phyloP scores from a whole-genome alignment of 1,140 invertebrate genomes.

The Philotrypesis tridentata region DNA sequence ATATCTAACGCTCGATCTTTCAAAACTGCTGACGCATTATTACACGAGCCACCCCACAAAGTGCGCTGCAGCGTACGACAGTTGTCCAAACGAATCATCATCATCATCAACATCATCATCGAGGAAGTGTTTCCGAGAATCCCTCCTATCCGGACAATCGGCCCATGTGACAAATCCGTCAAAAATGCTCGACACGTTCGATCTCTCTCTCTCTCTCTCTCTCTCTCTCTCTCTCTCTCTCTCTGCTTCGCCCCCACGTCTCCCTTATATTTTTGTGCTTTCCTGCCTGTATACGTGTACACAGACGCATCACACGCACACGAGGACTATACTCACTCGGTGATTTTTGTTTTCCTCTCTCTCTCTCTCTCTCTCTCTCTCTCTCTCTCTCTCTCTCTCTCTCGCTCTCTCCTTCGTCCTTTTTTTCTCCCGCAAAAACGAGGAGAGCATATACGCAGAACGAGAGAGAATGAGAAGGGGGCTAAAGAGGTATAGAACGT shows the following conservation, averaged over 20 bases:
- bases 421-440: slow-evolving; percentile 5
- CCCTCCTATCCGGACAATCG: background rate
- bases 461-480: slow-evolving; percentile 3
- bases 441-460: background rate
- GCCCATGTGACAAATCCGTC: background rate
- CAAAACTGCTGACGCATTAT: slow-evolving; percentile 2
- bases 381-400: too few species aligned
- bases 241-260: too few species aligned
- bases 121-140: background rate
- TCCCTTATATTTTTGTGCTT: background rate
- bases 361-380: too few species aligned
- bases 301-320: too few species aligned
- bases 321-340: background rate
- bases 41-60: background rate
- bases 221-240: too few species aligned
- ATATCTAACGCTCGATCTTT: background rate
- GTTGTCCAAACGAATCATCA: background rate
- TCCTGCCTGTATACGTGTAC: background rate
- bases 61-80: too few species aligned
- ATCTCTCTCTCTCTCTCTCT: too few species aligned
- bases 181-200: slow-evolving; percentile 3
- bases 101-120: too few species aligned
- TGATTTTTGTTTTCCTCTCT: background rate
- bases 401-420: background rate
- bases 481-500: slow-evolving; percentile 17